Conservation (phyloP, 53 echinoderm and acorn worm genomes). For the Actinopyga echinites region DNA sequence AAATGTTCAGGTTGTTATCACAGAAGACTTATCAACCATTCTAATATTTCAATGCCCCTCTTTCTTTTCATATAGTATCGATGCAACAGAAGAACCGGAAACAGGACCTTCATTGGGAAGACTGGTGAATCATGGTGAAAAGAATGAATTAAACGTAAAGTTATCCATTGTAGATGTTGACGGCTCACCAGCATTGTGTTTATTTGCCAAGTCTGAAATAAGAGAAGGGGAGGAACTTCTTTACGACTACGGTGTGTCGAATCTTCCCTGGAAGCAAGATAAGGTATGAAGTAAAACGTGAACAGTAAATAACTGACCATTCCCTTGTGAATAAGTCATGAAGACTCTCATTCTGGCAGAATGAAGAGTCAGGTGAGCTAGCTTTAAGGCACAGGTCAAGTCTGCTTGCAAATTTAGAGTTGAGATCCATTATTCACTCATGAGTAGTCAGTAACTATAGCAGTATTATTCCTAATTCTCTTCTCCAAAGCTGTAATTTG, state of each 20-base stretch:
- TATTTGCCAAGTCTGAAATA: background rate
- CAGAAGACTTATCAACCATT: no score
- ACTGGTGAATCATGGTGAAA: conserved; percentile 14
- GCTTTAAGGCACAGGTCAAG: no score
- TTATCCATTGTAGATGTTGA: background rate
- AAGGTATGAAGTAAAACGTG: background rate
- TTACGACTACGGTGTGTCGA: conserved; percentile 15
- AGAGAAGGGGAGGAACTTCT: background rate
- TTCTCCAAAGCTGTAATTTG: no score
- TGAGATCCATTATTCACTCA: no score
- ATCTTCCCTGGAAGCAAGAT: conserved; percentile 22
- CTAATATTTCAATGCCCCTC: no score
- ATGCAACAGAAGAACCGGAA: conserved; percentile 16
- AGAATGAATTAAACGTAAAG: background rate
- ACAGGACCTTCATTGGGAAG: background rate
- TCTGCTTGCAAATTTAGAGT: no score
- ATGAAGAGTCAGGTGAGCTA: no score
- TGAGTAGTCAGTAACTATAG: no score
- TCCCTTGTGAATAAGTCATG: no score
- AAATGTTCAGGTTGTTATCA: no score
- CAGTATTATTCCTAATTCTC: no score
- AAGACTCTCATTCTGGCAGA: no score
- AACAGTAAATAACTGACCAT: background rate
- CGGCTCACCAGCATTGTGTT: background rate
- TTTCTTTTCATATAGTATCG: background rate